Evolutionary conservation across 2,797 vertebrate genomes (phyloP).

Genomic region (Peromyscus eremicus): DNA sequence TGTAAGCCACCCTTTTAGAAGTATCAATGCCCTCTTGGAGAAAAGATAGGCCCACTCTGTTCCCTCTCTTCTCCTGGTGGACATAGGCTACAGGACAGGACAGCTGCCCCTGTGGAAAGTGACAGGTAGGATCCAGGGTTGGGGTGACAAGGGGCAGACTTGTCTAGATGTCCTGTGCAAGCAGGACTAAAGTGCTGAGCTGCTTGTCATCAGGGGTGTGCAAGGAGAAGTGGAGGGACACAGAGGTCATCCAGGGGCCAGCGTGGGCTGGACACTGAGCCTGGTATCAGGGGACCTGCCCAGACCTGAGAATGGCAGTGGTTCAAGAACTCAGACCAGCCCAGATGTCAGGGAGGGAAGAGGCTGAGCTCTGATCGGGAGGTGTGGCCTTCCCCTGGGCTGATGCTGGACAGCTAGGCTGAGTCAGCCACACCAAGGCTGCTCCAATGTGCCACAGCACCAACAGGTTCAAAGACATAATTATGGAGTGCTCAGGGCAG

Average conservation of each 20-base stretch:
- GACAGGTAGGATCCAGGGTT: fast-evolving
- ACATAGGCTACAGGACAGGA: too few relatives aligned
- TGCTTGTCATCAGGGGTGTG: fast-evolving
- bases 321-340: fast-evolving
- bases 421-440: fast-evolving
- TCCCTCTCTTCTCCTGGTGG: fast-evolving
- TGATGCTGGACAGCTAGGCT: fast-evolving
- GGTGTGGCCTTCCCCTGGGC: neutral
- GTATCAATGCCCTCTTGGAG: fast-evolving
- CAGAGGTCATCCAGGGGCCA: fast-evolving
- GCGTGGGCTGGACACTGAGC: neutral
- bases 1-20: too few relatives aligned
- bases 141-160: fast-evolving
- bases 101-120: neutral
- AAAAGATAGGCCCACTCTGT: neutral
- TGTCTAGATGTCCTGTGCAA: neutral
- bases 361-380: neutral
- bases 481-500: fast-evolving
- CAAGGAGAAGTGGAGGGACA: neutral
- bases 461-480: neutral
- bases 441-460: fast-evolving
- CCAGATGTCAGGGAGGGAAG: neutral
- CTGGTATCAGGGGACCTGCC: fast-evolving
- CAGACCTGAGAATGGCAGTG: neutral
- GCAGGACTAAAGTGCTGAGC: neutral